These are phyloP conservation scores for Rousettus leschenaultii DNA, from an alignment of 2,113 vertebrate species.

Conservation along the genomic window DNA sequence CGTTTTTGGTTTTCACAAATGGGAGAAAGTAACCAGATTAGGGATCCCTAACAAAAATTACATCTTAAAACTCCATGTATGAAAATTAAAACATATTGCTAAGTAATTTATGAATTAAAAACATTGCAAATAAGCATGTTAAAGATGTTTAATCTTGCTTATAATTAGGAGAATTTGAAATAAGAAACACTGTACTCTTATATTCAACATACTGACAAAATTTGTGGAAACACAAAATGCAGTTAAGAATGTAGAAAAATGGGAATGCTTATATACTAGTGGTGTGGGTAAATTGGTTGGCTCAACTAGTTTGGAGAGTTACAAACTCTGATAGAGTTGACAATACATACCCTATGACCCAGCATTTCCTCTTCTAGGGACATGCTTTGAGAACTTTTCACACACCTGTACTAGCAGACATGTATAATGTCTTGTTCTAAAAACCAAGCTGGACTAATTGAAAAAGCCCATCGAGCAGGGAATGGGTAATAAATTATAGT, in stretches of 20 bases:
- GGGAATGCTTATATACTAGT: not conserved
- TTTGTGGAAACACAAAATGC: conserved; percentile 13
- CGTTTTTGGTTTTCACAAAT: not conserved
- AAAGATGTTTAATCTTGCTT: conserved; percentile 12
- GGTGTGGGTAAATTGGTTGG: not conserved
- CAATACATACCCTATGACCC: not conserved
- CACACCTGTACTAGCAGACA: not conserved
- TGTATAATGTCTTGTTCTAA: not conserved
- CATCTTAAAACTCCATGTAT: not conserved
- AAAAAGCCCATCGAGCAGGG: not conserved
- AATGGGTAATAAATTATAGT: not conserved
- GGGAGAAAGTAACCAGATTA: not conserved
- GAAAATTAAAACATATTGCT: conserved; percentile 15
- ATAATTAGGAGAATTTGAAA: not conserved
- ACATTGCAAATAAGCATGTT: not conserved
- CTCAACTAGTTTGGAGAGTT: not conserved
- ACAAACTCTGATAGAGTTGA: not conserved
- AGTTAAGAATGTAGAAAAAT: not conserved
- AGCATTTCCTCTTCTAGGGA: not conserved
- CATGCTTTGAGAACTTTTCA: not conserved
- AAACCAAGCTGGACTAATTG: not conserved
- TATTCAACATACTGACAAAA: not conserved
- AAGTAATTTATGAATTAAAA: conserved; percentile 16
- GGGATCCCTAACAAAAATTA: not conserved
- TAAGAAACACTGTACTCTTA: not conserved